These are phyloP conservation scores for Coturnix japonica DNA, from an alignment of 2,113 vertebrate genomes.

Conservation along the genomic window DNA sequence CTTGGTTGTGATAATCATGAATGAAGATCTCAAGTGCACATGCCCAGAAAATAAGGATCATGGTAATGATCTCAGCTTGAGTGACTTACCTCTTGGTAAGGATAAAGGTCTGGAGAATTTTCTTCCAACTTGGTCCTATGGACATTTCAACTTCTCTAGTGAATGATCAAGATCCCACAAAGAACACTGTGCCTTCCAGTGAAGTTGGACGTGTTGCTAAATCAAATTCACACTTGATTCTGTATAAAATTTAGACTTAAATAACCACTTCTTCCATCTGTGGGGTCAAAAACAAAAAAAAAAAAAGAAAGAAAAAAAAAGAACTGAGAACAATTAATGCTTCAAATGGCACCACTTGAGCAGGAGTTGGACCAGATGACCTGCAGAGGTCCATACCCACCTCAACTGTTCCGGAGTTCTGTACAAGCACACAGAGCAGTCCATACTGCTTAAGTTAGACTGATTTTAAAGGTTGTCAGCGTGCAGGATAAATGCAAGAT, in stretches of 20 bases:
- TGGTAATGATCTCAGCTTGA: neutral
- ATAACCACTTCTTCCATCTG: neutral
- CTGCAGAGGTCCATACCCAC: neutral
- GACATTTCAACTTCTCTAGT: neutral
- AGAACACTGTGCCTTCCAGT: neutral
- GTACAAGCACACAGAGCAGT: neutral
- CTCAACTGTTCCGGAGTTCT: neutral
- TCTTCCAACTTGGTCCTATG: neutral
- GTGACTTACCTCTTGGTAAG: neutral
- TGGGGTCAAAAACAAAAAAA: too few relatives aligned
- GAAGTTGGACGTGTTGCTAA: neutral
- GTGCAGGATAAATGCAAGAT: neutral
- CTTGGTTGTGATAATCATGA: rapidly evolving
- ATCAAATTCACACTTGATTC: neutral
- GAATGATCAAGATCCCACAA: neutral
- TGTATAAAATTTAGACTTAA: neutral
- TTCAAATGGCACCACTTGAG: neutral
- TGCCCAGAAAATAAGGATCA: neutral
- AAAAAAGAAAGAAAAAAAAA: neutral
- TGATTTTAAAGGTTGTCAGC: neutral
- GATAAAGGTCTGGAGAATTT: neutral
- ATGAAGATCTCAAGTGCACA: neutral
- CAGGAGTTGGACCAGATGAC: neutral
- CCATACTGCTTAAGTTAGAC: neutral
- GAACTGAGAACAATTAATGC: neutral